These are phyloP conservation scores for Carterocephalus palaemon DNA, from an alignment of 2,888 invertebrate genomes.

Conservation along the genomic window DNA sequence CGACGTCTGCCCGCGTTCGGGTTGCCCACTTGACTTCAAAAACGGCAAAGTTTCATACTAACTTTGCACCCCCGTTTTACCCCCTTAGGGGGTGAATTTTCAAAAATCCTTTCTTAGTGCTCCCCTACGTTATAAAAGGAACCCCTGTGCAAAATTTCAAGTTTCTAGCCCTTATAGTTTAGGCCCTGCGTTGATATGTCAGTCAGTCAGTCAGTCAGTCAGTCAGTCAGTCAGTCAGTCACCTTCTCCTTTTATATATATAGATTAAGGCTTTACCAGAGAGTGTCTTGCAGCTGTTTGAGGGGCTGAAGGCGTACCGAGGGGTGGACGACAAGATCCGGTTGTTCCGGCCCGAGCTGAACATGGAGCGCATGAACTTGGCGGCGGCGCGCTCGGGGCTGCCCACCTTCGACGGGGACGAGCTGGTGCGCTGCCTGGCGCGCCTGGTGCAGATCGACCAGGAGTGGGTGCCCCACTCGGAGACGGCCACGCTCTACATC, in stretches of 20 bases:
- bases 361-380: conserved; percentile 94
- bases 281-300: conserved; percentile 87
- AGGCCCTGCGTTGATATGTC: no score
- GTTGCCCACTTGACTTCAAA: no score
- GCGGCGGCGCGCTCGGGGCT: conserved; percentile 91
- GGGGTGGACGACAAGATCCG: conserved; percentile 95
- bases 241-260: neutral
- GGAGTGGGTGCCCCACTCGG: conserved; percentile 98
- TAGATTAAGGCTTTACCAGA: neutral
- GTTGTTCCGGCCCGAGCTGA: conserved; percentile 96
- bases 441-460: conserved; percentile 94
- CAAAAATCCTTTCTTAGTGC: no score
- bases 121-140: no score
- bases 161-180: no score
- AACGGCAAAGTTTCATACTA: no score
- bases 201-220: no score
- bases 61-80: no score
- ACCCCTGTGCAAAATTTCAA: no score
- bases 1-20: no score
- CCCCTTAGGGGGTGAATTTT: no score
- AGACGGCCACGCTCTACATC: conserved; percentile 94
- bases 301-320: conserved; percentile 98
- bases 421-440: conserved; percentile 90
- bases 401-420: conserved; percentile 92
- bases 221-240: no score